Conservation (phyloP, 2,113 vertebrate species). For the Bolborhynchus lineola region DNA sequence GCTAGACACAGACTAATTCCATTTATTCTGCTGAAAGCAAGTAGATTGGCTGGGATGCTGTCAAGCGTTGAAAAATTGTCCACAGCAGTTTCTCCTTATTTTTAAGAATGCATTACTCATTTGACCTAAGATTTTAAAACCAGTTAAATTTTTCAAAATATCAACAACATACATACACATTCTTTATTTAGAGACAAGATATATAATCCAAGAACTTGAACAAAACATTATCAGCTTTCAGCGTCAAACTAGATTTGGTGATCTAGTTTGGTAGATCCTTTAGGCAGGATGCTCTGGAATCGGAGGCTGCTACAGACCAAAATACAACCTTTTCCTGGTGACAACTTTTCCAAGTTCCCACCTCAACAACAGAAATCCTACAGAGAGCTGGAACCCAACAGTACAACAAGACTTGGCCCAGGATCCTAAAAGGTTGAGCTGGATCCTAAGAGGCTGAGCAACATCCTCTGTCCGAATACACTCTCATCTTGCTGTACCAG, state of each 20-base stretch:
- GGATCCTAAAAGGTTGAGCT: not conserved
- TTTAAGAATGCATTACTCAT: conserved; percentile 51
- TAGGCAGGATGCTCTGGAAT: not conserved
- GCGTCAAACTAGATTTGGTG: not conserved
- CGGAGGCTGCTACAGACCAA: not conserved
- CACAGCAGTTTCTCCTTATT: conserved; percentile 35
- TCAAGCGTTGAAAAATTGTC: conserved; percentile 48
- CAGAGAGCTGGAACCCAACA: not conserved
- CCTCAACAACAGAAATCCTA: not conserved
- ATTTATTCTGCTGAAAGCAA: conserved; percentile 31
- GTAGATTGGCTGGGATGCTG: conserved; percentile 55
- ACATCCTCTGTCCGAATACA: not conserved
- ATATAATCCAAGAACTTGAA: not conserved
- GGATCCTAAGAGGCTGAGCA: not conserved
- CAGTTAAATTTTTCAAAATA: conserved; percentile 10
- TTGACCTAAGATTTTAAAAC: conserved; percentile 49
- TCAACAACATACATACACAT: not conserved
- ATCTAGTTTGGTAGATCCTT: not conserved
- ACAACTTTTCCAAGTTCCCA: not conserved
- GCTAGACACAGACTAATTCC: not conserved
- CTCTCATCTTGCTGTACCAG: not conserved
- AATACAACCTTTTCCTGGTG: not conserved
- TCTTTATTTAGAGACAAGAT: not conserved
- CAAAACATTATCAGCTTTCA: not conserved
- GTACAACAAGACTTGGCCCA: not conserved